These are phyloP conservation scores for Masticophis lateralis DNA, from an alignment of 2,797 vertebrate species.

Conservation along the genomic window DNA sequence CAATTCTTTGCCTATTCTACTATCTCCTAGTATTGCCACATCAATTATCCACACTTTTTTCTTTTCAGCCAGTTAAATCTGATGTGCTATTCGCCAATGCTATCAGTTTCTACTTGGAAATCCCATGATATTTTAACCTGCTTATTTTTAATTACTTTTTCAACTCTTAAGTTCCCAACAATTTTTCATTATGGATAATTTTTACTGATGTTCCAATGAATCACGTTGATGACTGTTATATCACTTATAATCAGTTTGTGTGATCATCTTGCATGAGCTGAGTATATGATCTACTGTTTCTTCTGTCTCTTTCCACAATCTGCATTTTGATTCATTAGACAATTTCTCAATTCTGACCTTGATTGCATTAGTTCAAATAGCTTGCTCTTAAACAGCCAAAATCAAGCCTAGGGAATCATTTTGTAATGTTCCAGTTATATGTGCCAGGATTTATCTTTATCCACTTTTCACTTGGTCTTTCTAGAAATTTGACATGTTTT, in stretches of 20 bases:
- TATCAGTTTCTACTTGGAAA: background rate
- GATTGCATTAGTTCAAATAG: background rate
- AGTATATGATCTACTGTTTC: background rate
- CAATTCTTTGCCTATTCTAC: background rate
- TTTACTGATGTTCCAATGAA: background rate
- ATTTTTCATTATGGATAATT: background rate
- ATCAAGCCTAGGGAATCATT: background rate
- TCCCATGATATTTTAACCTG: background rate
- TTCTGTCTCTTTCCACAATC: background rate
- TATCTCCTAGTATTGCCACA: background rate
- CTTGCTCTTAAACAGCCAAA: background rate
- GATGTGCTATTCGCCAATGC: background rate
- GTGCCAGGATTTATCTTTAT: background rate
- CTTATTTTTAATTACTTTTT: background rate
- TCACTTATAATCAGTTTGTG: background rate
- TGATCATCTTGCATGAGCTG: background rate
- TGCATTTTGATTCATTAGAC: background rate
- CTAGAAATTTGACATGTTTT: background rate
- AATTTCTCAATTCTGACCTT: background rate
- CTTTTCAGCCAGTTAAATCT: background rate
- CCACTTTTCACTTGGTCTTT: background rate
- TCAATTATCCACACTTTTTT: background rate
- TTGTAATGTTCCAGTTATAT: background rate
- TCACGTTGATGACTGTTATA: background rate
- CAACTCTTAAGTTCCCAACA: background rate